These are phyloP conservation scores for Catharus fuscescens DNA, from an alignment of 2,113 vertebrate species.

Conservation along the genomic window DNA sequence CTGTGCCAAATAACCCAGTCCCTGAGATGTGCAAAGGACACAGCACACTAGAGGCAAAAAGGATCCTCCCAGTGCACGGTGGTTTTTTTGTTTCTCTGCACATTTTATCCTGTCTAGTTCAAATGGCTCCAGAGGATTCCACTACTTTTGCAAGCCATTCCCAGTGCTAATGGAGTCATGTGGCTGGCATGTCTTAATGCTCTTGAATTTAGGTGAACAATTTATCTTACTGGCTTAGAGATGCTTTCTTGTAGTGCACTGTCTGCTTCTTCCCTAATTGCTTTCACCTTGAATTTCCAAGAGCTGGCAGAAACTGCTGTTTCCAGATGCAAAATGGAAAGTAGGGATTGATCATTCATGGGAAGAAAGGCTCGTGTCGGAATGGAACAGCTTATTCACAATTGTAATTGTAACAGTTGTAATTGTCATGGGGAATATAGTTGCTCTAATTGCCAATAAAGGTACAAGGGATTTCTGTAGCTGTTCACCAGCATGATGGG, in stretches of 20 bases:
- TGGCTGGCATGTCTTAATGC: not conserved
- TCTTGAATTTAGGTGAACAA: not conserved
- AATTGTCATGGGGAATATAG: not conserved
- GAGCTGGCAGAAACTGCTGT: not conserved
- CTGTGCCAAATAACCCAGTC: not conserved
- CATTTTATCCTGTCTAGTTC: not conserved
- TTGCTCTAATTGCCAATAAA: not conserved
- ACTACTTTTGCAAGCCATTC: not conserved
- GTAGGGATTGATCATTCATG: not conserved
- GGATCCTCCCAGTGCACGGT: fast-evolving
- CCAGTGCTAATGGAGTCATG: not conserved
- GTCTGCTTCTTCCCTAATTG: not conserved
- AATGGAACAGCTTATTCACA: not conserved
- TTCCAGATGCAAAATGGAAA: not conserved
- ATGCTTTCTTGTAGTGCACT: not conserved
- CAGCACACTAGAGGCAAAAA: not conserved
- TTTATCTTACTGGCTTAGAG: not conserved
- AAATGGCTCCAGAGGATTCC: not conserved
- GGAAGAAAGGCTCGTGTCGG: not conserved
- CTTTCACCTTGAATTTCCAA: not conserved
- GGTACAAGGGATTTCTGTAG: not conserved
- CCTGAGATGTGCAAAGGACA: not conserved
- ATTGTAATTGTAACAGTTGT: not conserved
- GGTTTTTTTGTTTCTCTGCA: not conserved
- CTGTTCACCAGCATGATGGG: not conserved